These are phyloP conservation scores for Poecilia picta DNA, from an alignment of 2,797 vertebrate genomes.

Conservation along the genomic window DNA sequence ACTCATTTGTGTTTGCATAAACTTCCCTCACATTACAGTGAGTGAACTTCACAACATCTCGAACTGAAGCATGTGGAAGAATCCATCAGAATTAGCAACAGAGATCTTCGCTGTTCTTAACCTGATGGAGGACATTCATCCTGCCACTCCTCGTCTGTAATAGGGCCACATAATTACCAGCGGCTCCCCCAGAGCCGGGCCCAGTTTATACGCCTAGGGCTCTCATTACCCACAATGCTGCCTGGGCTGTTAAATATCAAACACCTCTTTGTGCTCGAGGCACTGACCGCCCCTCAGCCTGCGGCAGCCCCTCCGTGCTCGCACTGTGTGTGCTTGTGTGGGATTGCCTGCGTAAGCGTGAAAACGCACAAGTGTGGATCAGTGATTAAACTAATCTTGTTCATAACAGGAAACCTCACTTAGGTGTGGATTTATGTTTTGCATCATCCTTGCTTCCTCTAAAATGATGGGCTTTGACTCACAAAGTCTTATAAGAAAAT, in stretches of 20 bases:
- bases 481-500: neutral
- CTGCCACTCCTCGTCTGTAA: constrained; percentile 70
- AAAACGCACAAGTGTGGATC: constrained; percentile 10
- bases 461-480: constrained; percentile 10
- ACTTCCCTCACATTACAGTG: neutral
- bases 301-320: constrained; percentile 41
- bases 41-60: constrained; percentile 6
- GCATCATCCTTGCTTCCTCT: constrained; percentile 28
- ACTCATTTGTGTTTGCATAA: neutral
- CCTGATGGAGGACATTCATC: constrained; percentile 58
- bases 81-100: constrained; percentile 50
- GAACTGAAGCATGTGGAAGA: constrained; percentile 60
- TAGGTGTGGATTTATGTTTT: constrained; percentile 11
- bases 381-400: constrained; percentile 25
- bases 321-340: constrained; percentile 45
- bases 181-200: constrained; percentile 64
- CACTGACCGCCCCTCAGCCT: constrained; percentile 47
- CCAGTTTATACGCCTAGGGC: constrained; percentile 62
- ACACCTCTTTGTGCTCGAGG: constrained; percentile 68
- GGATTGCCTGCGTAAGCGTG: constrained; percentile 20
- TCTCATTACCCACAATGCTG: constrained; percentile 79
- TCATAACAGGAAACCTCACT: constrained; percentile 11
- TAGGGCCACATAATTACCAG: constrained; percentile 76
- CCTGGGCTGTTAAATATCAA: constrained; percentile 75
- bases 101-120: constrained; percentile 49